Evolutionary conservation across 1,140 invertebrate species (phyloP), one percentile per base, ranked within the genome.

Genomic region (Drosophila sechellia): DNA sequence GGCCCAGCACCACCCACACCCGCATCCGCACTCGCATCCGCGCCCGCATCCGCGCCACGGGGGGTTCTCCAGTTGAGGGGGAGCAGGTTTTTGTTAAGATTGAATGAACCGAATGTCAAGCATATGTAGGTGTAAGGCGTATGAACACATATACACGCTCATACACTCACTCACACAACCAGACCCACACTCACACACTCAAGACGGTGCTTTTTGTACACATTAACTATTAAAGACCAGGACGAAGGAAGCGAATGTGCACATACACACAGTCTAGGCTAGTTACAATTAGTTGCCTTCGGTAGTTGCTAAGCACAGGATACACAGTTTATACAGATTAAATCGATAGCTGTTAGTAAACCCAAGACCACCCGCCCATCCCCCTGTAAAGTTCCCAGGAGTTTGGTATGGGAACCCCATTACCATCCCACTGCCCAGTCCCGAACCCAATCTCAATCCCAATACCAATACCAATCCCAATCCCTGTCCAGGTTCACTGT

Each of bases 231-330:
- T 58, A 34, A 48, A 48, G 17, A 34, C 8, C 17, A 40, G 48
- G 34, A 53, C 10, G 12, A 10, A 4, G 25, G 22, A 8, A 10
- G 31, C 17, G 11, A 40, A 35, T 20, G 8, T 42, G 43, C 13
- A 27, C 56, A 37, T 31, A 69, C 43, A 70, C 63, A 70, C 66
- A 57, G 35, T 70, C 52, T 71, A 71, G 50, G 68, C 68, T 71
- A 71, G 68, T 71, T 71, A 71, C 68, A 70, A 70, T 57, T 71
- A 71, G 68, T 70, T 71, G 68, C 68, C 65, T 71, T 71, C 69
- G 43, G 68, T 57, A 71, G 68, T 71, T 72, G 66, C 69, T 72
- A 72, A 72, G 55, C 64, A 70, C 66, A 70, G 66, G 66, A 71
- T 71, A 71, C 68, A 70, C 65, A 71, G 68, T 71, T 71, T 71